A percentile compares a stretch with the other conserved stretches of the same genome.
Evolutionary conservation across 2,113 vertebrate genomes (phyloP).

Genomic region (Gobio gobio): DNA sequence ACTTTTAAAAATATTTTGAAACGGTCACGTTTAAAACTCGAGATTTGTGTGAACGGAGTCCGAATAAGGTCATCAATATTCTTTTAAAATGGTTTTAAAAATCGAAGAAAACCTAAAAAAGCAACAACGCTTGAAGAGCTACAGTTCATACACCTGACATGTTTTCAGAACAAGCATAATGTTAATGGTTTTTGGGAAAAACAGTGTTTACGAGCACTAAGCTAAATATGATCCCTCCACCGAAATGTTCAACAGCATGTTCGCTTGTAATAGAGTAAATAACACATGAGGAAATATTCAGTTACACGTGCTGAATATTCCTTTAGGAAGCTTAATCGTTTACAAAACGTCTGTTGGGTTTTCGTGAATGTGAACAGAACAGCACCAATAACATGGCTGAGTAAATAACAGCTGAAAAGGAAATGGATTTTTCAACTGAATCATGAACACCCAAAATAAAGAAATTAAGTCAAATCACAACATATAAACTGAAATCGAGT

Average conservation of each 20-base stretch:
- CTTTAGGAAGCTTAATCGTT: conserved; percentile 30
- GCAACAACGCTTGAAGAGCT: conserved; percentile 66
- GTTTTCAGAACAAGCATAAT: conserved; percentile 54
- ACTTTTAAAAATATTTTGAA: conserved; percentile 55
- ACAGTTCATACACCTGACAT: conserved; percentile 54
- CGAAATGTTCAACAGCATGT: conserved; percentile 53
- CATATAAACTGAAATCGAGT: conserved; percentile 39
- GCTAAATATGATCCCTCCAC: conserved; percentile 60
- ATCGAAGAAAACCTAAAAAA: conserved; percentile 42
- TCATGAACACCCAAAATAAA: conserved; percentile 21
- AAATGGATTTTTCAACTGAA: conserved; percentile 23
- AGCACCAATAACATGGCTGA: conserved; percentile 60
- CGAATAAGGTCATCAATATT: conserved; percentile 29
- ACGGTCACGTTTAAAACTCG: conserved; percentile 41
- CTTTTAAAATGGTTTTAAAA: conserved; percentile 37
- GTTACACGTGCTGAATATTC: conserved; percentile 17
- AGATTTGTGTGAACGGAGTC: conserved; percentile 35
- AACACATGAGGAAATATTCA: conserved; percentile 40
- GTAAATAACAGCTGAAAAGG: conserved; percentile 38
- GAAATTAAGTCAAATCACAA: conserved; percentile 43
- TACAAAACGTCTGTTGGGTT: conserved; percentile 41
- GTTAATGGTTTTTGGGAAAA: conserved; percentile 12
- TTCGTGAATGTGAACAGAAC: conserved; percentile 53
- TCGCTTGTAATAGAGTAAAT: neutral
- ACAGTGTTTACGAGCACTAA: conserved; percentile 21